Evolutionary conservation across 1,140 invertebrate species (phyloP), one percentile per base, ranked within the genome.

Genomic region (Drosophila ficusphila): DNA sequence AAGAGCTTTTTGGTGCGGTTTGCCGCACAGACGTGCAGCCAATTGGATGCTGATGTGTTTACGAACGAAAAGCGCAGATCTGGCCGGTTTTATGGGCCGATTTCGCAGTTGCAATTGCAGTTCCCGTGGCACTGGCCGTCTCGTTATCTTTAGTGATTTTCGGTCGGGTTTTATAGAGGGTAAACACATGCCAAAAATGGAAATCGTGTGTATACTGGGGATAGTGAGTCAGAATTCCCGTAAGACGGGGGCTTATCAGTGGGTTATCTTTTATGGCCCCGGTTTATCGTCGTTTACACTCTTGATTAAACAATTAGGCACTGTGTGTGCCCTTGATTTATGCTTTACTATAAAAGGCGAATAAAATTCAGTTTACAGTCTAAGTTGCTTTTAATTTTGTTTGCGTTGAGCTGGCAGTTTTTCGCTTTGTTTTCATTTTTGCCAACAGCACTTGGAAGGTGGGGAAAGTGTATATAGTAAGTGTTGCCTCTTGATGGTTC

Each of bases 21-120:
- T 61, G 67, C 51, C 53, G 23, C 54, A 58, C 61, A 60, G 46
- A 49, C 72, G 71, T 76, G 76, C 65, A 72, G 42, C 56, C 81
- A 86, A 86, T 83, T 64, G 54, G 79, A 86, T 76, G 76, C 62
- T 51, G 76, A 76, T 85, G 70, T 60, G 75, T 70, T 85, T 67
- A 61, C 62, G 53, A 48, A 42, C 48, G 52, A 44, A 77, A 60
- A 60, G 69, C 58, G 62, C 75, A 42, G 48, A 48, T 58, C 52
- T 67, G 64, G n/a, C 36, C 38, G 36, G 21, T 71, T 61, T 62
- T 60, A 39, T 61, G 41, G 27, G 8, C 34, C 47, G 64, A 48
- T 75, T 49, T 29, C 19, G 58, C 21, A 23, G 25, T 16, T 25
- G 31, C 61, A 39, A 48, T 49, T 65, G 60, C 60, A 62, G 29